Conservation (phyloP, 2,888 invertebrate species). For the Scaeva pyrastri region DNA sequence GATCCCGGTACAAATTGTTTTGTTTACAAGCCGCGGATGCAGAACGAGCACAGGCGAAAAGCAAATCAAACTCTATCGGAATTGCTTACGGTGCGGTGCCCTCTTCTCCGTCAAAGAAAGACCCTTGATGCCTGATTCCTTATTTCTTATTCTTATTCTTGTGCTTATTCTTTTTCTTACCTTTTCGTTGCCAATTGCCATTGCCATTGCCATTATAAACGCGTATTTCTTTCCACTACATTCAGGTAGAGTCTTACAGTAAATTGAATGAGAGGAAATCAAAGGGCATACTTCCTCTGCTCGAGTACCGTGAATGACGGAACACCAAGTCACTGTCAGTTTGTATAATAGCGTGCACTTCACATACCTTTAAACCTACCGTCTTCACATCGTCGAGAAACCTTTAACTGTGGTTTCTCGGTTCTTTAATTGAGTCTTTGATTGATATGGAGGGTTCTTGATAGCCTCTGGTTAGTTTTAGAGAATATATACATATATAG, state of each 20-base stretch:
- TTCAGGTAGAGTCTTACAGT: slow-evolving; percentile 47
- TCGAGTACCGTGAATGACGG: slow-evolving; percentile 69
- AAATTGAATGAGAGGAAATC: slow-evolving; percentile 60
- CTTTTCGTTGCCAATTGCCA: background rate
- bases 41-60: slow-evolving; percentile 30
- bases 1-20: slow-evolving; percentile 71
- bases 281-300: slow-evolving; percentile 74
- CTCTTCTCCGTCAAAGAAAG: background rate
- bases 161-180: background rate
- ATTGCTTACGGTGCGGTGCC: background rate
- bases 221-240: background rate
- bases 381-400: slow-evolving; percentile 13
- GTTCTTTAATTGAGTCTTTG: slow-evolving; percentile 63
- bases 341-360: slow-evolving; percentile 50
- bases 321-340: slow-evolving; percentile 67
- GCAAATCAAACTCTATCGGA: slow-evolving; percentile 1
- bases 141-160: slow-evolving; percentile 32
- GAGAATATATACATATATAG: slow-evolving; percentile 19
- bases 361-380: background rate
- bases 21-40: slow-evolving; percentile 38
- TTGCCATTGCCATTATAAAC: slow-evolving; percentile 33
- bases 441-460: slow-evolving; percentile 65
- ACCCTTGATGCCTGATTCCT: slow-evolving; percentile 62
- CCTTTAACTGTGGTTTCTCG: slow-evolving; percentile 47
- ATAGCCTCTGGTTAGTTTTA: slow-evolving; percentile 42